Conservation (phyloP, 1,140 invertebrate species). For the Drosophila sp. region DNA sequence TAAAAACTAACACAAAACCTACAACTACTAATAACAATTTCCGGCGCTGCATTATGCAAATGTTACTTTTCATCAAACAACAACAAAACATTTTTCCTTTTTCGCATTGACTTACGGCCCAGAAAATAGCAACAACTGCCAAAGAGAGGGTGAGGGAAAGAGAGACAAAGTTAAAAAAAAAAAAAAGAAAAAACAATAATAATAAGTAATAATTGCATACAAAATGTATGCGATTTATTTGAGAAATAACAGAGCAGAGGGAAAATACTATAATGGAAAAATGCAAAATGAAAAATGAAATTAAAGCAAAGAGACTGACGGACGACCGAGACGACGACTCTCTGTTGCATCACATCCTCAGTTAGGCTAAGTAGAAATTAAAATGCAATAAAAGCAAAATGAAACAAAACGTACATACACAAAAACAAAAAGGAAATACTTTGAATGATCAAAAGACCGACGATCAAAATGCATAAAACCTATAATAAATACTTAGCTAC, state of each 20-base stretch:
- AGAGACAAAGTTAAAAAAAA: background rate
- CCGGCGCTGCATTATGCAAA: conserved; percentile 77
- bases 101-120: conserved; percentile 69
- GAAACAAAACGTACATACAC: conserved; percentile 42
- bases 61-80: conserved; percentile 62
- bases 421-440: conserved; percentile 30
- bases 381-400: conserved; percentile 75
- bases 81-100: conserved; percentile 62
- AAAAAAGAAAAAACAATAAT: conserved; percentile 36
- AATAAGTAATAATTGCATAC: conserved; percentile 70
- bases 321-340: background rate
- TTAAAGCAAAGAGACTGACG: conserved; percentile 57
- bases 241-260: conserved; percentile 64
- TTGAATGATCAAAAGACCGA: conserved; percentile 30
- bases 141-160: background rate
- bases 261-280: conserved; percentile 29
- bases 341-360: conserved; percentile 73
- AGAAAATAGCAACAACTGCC: conserved; percentile 32
- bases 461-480: conserved; percentile 32
- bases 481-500: background rate
- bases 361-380: conserved; percentile 75
- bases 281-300: conserved; percentile 63
- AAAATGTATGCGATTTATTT: conserved; percentile 79
- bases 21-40: conserved; percentile 75
- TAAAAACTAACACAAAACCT: conserved; percentile 41